Conservation (phyloP, 23 tunicate species). For the Botrylloides violaceus region DNA sequence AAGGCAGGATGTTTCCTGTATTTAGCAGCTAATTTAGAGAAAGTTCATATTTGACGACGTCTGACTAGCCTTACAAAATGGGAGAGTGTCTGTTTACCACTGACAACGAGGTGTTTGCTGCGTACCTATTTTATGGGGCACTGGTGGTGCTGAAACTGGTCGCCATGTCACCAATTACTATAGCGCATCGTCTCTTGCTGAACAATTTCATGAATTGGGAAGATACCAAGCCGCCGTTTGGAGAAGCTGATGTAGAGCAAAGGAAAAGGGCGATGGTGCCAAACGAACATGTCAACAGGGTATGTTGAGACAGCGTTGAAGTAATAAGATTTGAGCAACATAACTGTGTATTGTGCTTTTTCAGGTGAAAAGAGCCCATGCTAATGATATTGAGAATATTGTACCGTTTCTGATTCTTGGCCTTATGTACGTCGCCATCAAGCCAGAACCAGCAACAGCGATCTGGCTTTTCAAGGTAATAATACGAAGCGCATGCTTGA, state of each 20-base stretch:
- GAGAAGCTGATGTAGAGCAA: conserved; percentile 12
- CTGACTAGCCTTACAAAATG: background rate
- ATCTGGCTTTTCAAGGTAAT: conserved; percentile 68
- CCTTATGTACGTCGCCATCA: conserved; percentile 37
- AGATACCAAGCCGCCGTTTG: conserved; percentile 5
- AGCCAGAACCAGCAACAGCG: conserved; percentile 52
- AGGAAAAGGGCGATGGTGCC: conserved; percentile 33
- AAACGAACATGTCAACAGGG: conserved; percentile 70
- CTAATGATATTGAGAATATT: conserved; percentile 81
- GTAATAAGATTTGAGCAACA: background rate
- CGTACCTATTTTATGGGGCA: conserved; percentile 33
- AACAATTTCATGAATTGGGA: conserved; percentile 20
- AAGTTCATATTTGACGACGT: background rate
- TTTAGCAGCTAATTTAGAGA: background rate
- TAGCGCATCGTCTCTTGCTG: conserved; percentile 16
- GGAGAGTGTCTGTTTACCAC: conserved; percentile 13
- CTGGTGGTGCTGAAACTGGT: conserved; percentile 35
- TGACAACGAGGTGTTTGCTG: conserved; percentile 45
- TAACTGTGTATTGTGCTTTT: background rate
- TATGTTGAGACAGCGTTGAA: conserved; percentile 2
- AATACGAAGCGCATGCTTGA: too few relatives aligned
- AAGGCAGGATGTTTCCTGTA: background rate
- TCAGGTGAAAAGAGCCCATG: conserved; percentile 66
- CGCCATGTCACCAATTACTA: conserved; percentile 32
- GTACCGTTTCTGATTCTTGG: conserved; percentile 68